Evolutionary conservation across 2,113 vertebrate genomes (phyloP).

Genomic region (Rhinogobius similis): DNA sequence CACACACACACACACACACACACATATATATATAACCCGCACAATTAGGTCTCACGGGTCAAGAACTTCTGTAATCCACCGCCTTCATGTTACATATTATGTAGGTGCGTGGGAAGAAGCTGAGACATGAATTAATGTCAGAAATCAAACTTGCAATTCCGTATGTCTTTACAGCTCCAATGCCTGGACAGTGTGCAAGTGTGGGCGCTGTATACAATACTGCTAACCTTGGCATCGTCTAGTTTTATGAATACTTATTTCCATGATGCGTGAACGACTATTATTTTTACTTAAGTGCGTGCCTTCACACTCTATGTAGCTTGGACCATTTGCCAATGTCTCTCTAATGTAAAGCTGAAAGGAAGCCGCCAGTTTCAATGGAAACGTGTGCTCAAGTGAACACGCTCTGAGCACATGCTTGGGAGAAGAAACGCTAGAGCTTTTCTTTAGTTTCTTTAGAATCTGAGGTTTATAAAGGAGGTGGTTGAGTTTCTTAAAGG

Average conservation of each 20-base stretch:
- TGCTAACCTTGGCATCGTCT: background rate
- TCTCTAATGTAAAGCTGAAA: constrained; percentile 12
- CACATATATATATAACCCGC: too few relatives aligned
- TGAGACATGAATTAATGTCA: background rate
- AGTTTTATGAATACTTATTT: background rate
- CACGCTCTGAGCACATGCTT: background rate
- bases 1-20: too few relatives aligned
- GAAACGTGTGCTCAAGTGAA: background rate
- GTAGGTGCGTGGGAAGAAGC: constrained; percentile 10
- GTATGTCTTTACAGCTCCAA: too few relatives aligned
- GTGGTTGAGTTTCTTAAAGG: background rate
- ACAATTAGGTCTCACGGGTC: constrained; percentile 26
- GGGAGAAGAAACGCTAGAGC: background rate
- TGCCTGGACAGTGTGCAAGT: too few relatives aligned
- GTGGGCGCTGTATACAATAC: background rate
- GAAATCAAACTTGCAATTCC: too few relatives aligned
- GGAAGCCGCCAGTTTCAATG: constrained; percentile 11
- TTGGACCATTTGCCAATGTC: background rate
- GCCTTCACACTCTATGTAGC: constrained; percentile 3
- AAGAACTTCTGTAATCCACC: constrained; percentile 30
- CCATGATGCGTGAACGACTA: constrained; percentile 44
- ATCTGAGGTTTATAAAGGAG: background rate
- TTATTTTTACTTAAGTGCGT: constrained; percentile 66
- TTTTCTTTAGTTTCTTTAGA: background rate
- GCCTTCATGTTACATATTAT: constrained; percentile 20